Base-by-base conservation (phyloP, 2,797 vertebrate species). In the Lepidocolaptes lacrymiger region DNA sequence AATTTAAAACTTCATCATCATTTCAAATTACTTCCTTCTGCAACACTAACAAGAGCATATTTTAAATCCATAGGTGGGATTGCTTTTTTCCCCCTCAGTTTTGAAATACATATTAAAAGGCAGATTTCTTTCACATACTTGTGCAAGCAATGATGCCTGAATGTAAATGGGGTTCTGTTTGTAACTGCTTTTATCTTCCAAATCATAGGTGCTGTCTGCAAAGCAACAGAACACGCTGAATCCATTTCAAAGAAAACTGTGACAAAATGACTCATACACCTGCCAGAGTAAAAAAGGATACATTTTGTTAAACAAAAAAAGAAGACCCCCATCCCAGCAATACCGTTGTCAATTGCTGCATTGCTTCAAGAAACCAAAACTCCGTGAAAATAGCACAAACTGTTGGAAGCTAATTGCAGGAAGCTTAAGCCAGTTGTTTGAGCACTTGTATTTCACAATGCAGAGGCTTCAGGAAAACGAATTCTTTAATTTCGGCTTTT, bases 211-310 rank as follows among this genome's bases (percentile, higher is more conserved):
- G 46, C 58, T 85, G 85, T 75, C 68, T 84, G 43, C 55, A 80
- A 36, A 92, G 41, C 21, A 48, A 44, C 24, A 78, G 51, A 85
- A 58, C 13, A 26, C 5, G 13, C 23, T 39, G 41, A 77, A 68
- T 94, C 92, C 51, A 92, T 83, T 97, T 90, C 86, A 92, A 85
- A 95, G 43, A 88, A 86, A 85, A 30, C 9, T 89, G 79, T 73
- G 64, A 82, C 37, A 77, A 81, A 96, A 83, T 51, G 44, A 46
- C 46, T 91, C 39, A 73, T 58, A 74, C 43, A 93, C 39, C 91
- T 93, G 52, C 46, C 67, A 87, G 36, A 39, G 52, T 68, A 94
- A 86, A 10, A 91, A 41, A 75, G 20, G 15, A 91, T 48, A 19
- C 86, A 49, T 49, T 68, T 74, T 54, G 26, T 80, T 46, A 89